Base-by-base conservation (phyloP, 2,888 invertebrate genomes). In the Gryllus longicercus region DNA sequence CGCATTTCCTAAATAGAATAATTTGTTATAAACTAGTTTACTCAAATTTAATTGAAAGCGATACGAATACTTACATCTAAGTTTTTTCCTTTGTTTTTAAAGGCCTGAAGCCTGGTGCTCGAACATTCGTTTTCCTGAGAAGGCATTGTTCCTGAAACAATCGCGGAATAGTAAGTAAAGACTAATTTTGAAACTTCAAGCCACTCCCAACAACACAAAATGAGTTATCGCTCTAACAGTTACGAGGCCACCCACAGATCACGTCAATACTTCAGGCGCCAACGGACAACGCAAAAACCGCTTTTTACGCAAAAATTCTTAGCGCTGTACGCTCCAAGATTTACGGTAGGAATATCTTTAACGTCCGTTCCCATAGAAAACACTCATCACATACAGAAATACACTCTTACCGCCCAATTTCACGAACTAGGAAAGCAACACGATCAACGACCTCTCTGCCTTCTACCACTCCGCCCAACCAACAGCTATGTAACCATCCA, bases 21-120 rank as follows among this genome's bases (percentile, higher is more conserved):
- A 2, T n/a, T 38, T 1, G 1, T n/a, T 10, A 5, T 21, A 1
- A 74, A 74, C 18, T 74, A n/a, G 18, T 74, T 4, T 74, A 14
- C 12, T 11, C 25, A 1, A 21, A 76, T 11, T 76, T 14, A 76
- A 11, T n/a, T 16, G 8, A 23, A 76, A 14, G 21, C 25, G 3
- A 76, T 16, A 38, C 38, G 38, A 74, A 80, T 77, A 87, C 88
- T 90, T 89, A 95, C 95, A 86, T 92, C 93, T 1, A 89, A 88
- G 84, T 93, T 94, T 83, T 93, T 92, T 25, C 93, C 92, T 85
- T 92, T 91, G 87, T 94, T 94, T 87, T 96, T 96, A 87, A 94
- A 96, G 14, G 92, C 90, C 79, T 91, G 89, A 83, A 94, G 88
- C 84, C 95, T 91, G 76, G 89, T 88, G 18, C 38, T 38, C 38